These are phyloP conservation scores for Elgonia sp. DNA, from an alignment of 2,888 invertebrate species.

Conservation along the genomic window DNA sequence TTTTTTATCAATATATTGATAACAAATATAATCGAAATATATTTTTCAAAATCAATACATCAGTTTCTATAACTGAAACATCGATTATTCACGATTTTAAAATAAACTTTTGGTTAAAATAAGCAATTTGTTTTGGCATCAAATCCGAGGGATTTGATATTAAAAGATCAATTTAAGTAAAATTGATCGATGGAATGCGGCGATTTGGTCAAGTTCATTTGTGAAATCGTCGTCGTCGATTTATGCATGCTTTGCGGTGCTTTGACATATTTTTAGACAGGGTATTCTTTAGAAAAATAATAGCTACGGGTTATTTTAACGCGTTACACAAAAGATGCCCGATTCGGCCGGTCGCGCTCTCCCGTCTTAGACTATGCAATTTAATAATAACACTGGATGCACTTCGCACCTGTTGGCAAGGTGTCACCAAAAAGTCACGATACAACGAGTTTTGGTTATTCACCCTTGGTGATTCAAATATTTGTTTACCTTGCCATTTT, in stretches of 20 bases:
- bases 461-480: conserved; percentile 39
- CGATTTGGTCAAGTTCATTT: conserved; percentile 60
- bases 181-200: conserved; percentile 18
- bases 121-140: too few relatives aligned
- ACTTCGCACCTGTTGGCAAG: conserved; percentile 62
- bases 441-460: conserved; percentile 53
- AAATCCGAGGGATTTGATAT: background rate
- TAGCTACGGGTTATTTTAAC: conserved; percentile 74
- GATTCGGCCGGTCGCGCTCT: conserved; percentile 49
- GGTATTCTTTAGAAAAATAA: conserved; percentile 71
- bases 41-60: too few relatives aligned
- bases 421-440: conserved; percentile 10
- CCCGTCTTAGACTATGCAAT: conserved; percentile 50
- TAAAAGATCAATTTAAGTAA: background rate
- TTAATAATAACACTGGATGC: conserved; percentile 65
- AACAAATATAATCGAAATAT: too few relatives aligned
- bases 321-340: conserved; percentile 63
- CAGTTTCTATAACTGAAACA: too few relatives aligned
- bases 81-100: too few relatives aligned
- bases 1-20: too few relatives aligned
- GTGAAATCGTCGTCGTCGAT: conserved; percentile 45
- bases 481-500: conserved; percentile 29
- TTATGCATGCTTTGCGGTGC: conserved; percentile 57
- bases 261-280: conserved; percentile 72
- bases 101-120: too few relatives aligned